Evolutionary conservation across 1,140 invertebrate species (phyloP).

Genomic region (Pogonomyrmex barbatus): DNA sequence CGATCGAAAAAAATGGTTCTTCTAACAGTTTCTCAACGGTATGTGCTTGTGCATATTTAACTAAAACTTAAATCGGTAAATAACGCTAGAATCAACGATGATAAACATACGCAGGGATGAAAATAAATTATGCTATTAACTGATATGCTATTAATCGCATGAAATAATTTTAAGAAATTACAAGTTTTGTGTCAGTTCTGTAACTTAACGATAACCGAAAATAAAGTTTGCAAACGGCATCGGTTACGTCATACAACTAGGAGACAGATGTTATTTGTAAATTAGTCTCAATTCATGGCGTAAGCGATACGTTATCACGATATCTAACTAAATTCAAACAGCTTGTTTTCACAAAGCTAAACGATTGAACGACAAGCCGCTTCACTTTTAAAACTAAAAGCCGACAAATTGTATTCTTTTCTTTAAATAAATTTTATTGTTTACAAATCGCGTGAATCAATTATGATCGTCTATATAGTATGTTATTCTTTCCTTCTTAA

Average conservation of each 20-base stretch:
- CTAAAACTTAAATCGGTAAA: slow-evolving; percentile 56
- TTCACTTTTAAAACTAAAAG: slow-evolving; percentile 20
- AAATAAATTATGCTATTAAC: slow-evolving; percentile 61
- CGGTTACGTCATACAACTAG: slow-evolving; percentile 9
- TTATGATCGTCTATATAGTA: slow-evolving; percentile 1
- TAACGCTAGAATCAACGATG: slow-evolving; percentile 48
- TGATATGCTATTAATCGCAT: slow-evolving; percentile 8
- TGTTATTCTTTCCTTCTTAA: not conserved
- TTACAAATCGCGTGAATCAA: slow-evolving; percentile 29
- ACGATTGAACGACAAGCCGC: not conserved
- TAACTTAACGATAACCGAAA: slow-evolving; percentile 43
- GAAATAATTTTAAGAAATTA: slow-evolving; percentile 23
- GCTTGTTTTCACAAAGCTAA: slow-evolving; percentile 39
- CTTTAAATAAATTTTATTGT: slow-evolving; percentile 54
- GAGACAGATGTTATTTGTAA: slow-evolving; percentile 45
- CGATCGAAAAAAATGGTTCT: slow-evolving; percentile 4
- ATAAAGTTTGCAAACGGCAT: slow-evolving; percentile 34
- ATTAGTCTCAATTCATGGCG: slow-evolving; percentile 13
- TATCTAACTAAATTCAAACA: slow-evolving; percentile 22
- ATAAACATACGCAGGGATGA: slow-evolving; percentile 36
- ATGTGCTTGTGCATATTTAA: slow-evolving; percentile 7
- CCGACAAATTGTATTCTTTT: not conserved
- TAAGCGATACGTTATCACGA: slow-evolving; percentile 30
- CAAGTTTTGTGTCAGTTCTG: slow-evolving; percentile 43
- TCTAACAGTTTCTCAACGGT: slow-evolving; percentile 32